A percentile compares a stretch with the other conserved stretches of the same genome.
These are phyloP conservation scores for Myiagra hebetior DNA, from an alignment of 2,113 vertebrate species.

Conservation along the genomic window DNA sequence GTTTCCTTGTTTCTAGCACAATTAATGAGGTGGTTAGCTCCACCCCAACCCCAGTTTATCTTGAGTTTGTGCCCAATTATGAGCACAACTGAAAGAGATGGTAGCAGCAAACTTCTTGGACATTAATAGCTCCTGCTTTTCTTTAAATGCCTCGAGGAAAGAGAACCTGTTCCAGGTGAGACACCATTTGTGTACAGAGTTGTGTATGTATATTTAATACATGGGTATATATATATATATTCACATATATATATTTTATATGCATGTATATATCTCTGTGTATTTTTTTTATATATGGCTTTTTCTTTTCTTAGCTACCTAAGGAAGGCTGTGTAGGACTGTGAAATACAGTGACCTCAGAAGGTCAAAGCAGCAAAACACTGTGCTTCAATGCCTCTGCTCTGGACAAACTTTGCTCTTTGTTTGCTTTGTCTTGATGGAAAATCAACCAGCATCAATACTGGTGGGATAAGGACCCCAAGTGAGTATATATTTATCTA, in stretches of 20 bases:
- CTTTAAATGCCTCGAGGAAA: neutral
- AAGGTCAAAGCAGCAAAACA: neutral
- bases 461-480: neutral
- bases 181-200: neutral
- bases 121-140: neutral
- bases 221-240: neutral
- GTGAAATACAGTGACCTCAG: neutral
- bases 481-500: neutral
- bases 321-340: neutral
- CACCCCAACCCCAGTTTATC: neutral
- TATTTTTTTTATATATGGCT: neutral
- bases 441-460: neutral
- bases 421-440: neutral
- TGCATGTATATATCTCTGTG: neutral
- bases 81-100: neutral
- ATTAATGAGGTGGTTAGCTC: constrained; percentile 19
- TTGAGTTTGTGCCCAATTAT: neutral
- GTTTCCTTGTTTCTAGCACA: neutral
- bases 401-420: neutral
- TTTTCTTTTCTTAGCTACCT: neutral
- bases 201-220: neutral
- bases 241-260: neutral
- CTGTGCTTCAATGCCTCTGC: neutral
- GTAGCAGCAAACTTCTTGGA: neutral
- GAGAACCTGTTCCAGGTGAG: neutral